Conservation (phyloP, 1,140 invertebrate genomes). For the Bombus impatiens region DNA sequence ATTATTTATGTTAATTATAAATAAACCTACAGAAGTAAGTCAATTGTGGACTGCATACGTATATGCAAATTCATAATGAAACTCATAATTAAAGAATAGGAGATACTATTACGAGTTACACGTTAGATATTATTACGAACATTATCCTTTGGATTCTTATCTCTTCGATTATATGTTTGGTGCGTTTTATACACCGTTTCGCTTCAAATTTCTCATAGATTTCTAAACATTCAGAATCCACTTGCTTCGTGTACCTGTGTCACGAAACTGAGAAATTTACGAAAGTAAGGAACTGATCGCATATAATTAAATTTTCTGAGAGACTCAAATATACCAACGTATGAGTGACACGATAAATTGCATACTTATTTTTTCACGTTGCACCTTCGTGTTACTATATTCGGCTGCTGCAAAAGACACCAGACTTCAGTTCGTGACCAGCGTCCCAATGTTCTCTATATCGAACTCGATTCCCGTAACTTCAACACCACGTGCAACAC, state of each 20-base stretch:
- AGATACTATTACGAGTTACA: neutral
- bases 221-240: too few relatives aligned
- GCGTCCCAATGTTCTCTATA: too few relatives aligned
- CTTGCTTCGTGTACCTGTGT: neutral
- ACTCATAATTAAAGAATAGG: too few relatives aligned
- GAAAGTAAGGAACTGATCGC: neutral
- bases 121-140: neutral
- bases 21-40: too few relatives aligned
- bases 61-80: too few relatives aligned
- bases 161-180: too few relatives aligned
- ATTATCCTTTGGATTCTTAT: too few relatives aligned
- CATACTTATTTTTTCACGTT: neutral
- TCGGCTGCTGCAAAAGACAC: neutral
- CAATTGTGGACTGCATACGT: too few relatives aligned
- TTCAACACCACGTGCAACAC: too few relatives aligned
- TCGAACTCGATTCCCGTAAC: neutral
- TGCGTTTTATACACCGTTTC: too few relatives aligned
- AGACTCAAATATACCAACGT: neutral
- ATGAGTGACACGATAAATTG: constrained; percentile 9
- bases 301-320: neutral
- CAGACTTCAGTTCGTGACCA: neutral
- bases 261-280: neutral
- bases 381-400: neutral
- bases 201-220: too few relatives aligned
- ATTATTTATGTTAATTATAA: too few relatives aligned